Percentiles rank a stretch among this genome's conserved stretches.
These are phyloP conservation scores for Dipodomys ordii DNA, from an alignment of 2,113 vertebrate genomes.

Conservation along the genomic window DNA sequence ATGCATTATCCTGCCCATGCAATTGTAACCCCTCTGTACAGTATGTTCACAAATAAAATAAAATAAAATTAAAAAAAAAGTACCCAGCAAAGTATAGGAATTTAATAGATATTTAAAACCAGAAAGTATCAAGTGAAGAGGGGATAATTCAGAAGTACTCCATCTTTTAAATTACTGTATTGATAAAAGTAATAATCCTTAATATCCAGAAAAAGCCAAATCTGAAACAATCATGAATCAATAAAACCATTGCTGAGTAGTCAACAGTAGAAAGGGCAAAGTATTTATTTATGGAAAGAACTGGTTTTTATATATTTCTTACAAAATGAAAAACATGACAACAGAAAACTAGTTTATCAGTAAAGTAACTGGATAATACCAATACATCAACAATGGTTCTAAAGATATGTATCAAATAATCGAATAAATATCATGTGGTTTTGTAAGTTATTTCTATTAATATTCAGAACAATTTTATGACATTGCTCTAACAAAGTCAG, in stretches of 20 bases:
- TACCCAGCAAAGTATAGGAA: background rate
- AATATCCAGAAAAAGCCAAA: background rate
- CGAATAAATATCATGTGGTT: background rate
- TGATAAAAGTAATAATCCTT: conserved; percentile 5
- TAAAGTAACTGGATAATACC: background rate
- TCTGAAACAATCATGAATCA: background rate
- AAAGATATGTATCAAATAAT: background rate
- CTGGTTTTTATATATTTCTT: background rate
- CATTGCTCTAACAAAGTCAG: background rate
- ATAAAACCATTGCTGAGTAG: background rate
- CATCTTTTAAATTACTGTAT: background rate
- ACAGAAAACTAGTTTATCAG: background rate
- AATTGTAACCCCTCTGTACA: too few species aligned
- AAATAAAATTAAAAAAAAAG: too few species aligned
- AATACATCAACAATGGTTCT: background rate
- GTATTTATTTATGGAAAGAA: background rate
- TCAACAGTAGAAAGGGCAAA: background rate
- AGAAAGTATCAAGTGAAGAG: background rate
- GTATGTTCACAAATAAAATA: too few species aligned
- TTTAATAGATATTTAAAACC: background rate
- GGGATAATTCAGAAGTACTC: background rate
- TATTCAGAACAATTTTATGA: background rate
- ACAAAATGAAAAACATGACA: background rate
- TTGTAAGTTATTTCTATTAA: background rate
- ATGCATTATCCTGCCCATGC: too few species aligned